These are phyloP conservation scores for Caerostris extrusa DNA, from an alignment of 1,140 invertebrate genomes.

Conservation along the genomic window DNA sequence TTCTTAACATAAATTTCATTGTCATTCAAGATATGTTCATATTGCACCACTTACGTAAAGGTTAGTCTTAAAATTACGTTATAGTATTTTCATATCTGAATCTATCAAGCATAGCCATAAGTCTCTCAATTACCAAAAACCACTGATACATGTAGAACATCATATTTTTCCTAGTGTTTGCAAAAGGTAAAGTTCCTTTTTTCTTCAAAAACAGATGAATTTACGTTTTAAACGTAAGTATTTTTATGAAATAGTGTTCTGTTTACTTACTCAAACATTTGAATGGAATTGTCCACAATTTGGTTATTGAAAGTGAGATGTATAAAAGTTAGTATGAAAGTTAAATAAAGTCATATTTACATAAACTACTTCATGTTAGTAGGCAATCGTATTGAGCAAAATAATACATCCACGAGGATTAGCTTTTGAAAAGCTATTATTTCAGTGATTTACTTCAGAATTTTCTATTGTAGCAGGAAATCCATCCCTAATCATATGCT, in stretches of 20 bases:
- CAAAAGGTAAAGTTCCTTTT: neutral
- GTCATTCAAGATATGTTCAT: neutral
- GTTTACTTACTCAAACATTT: neutral
- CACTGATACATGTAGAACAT: neutral
- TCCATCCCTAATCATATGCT: neutral
- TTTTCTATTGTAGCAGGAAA: neutral
- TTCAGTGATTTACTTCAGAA: neutral
- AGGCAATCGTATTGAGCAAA: conserved; percentile 29
- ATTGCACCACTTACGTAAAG: conserved; percentile 42
- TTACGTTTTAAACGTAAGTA: neutral
- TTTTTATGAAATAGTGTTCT: neutral
- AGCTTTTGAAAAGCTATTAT: neutral
- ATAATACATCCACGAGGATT: neutral
- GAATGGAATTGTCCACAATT: neutral
- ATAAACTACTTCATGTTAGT: conserved; percentile 26
- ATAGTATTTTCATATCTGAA: neutral
- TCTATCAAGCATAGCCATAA: neutral
- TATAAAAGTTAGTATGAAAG: neutral
- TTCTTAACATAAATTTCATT: neutral
- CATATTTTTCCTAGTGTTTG: neutral
- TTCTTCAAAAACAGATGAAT: neutral
- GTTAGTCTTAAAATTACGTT: neutral
- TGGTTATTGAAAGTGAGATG: neutral
- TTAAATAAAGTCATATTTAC: conserved; percentile 44
- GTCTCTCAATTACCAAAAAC: neutral